These are phyloP conservation scores for Corythucha ciliata DNA, from an alignment of 2,888 invertebrate species.

Conservation along the genomic window DNA sequence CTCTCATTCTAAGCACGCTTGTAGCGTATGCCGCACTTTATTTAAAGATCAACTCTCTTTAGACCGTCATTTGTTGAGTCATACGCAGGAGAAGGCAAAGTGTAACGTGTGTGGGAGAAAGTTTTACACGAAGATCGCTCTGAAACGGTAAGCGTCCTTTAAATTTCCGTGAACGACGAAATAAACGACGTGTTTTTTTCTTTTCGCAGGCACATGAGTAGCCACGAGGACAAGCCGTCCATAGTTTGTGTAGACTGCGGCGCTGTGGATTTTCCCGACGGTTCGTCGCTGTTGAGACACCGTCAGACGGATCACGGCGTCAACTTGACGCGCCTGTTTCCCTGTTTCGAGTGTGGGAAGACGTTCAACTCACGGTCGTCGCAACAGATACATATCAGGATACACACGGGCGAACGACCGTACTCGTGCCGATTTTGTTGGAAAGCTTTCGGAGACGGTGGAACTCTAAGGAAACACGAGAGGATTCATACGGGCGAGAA, in stretches of 20 bases:
- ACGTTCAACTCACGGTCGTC: constrained; percentile 60
- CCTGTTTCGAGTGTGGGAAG: constrained; percentile 74
- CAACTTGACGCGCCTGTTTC: constrained; percentile 52
- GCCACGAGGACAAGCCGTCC: constrained; percentile 53
- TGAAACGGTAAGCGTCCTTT: constrained; percentile 23
- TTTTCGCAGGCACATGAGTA: constrained; percentile 52
- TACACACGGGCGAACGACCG: constrained; percentile 75
- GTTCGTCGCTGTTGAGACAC: constrained; percentile 58
- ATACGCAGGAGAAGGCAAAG: constrained; percentile 43
- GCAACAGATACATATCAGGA: constrained; percentile 70
- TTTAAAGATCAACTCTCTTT: constrained; percentile 1
- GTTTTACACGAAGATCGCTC: constrained; percentile 46
- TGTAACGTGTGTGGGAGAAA: constrained; percentile 61
- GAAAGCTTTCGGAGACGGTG: constrained; percentile 84
- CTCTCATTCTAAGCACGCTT: too few relatives aligned
- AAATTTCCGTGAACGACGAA: not conserved
- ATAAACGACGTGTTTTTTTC: constrained; percentile 5
- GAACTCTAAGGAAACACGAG: constrained; percentile 74
- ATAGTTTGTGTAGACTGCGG: constrained; percentile 55
- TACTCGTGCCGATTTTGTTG: constrained; percentile 78
- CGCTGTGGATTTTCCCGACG: constrained; percentile 57
- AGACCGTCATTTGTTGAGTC: not conserved
- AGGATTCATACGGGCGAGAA: constrained; percentile 77
- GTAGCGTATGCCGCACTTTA: too few relatives aligned
- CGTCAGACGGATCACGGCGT: constrained; percentile 50